Base-by-base conservation (phyloP, 1,140 invertebrate species). In the Drosophila malerkotliana region DNA sequence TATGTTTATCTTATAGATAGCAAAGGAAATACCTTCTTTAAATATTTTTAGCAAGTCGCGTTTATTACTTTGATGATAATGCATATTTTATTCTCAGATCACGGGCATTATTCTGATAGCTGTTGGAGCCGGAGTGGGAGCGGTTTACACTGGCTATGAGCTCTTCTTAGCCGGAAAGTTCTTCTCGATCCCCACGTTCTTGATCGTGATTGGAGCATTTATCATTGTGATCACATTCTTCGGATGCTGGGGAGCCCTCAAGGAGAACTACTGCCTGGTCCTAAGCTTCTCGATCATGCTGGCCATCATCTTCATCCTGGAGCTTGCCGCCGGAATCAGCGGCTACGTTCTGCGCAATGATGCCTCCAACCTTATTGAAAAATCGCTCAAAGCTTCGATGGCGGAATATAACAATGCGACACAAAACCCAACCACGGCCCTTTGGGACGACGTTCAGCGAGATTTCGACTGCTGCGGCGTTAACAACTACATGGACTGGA, bases 161-260 rank as follows among this genome's bases (percentile, higher is more conserved):
- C 92, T 94, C 53, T 94, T 96, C 79, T 91, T 96, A 51, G 93
- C 94, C 72, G 83, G 92, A 8, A 92, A 93, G 67, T 93, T 94
- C 74, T 91, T 93, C 54, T 93, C 94, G 0, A 94, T 96, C 24
- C 96, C 97, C 12, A 94, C 95, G 15, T 94, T 98, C 47, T 93
- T 97, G 44, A 96, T 98, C 53, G 94, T 96, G 7, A 94, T 96
- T 28, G 97, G 97, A 7, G 90, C 94, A 2, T 94, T 97, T 39
- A 95, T 97, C 45, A 96, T 97, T 87, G 90, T 97, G 53, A 95
- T 97, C 37, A 94, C 96, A 0, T 97, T 97, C 92, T 95, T 97
- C 71, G 97, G 97, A 74, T 98, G 97, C 92, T 98, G 96, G 92
- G 97, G 97, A 28, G 97, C 97, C 1, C 93, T 95, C 32, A 95